These are phyloP conservation scores for Tyria jacobaeae DNA, from an alignment of 2,888 invertebrate genomes.

Conservation along the genomic window DNA sequence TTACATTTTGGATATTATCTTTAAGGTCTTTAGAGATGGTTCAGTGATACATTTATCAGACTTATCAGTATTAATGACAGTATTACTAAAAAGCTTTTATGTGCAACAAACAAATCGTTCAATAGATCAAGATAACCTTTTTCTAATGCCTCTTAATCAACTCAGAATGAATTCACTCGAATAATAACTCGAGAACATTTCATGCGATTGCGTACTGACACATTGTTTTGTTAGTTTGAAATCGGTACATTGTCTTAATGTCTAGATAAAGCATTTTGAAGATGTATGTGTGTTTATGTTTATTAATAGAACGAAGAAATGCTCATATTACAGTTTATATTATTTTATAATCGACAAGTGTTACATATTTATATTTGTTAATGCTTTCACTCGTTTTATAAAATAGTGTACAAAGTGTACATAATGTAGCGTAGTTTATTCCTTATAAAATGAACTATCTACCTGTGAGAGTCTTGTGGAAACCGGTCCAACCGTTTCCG, in stretches of 20 bases:
- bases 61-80: slow-evolving; percentile 27
- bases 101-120: slow-evolving; percentile 38
- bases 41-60: slow-evolving; percentile 13
- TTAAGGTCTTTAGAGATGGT: slow-evolving; percentile 13
- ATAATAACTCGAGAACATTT: slow-evolving; percentile 47
- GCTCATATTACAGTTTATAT: no score
- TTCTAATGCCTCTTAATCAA: slow-evolving; percentile 59
- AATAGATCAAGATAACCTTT: slow-evolving; percentile 64
- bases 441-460: no score
- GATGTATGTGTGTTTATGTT: neutral
- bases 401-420: no score
- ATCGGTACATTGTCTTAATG: slow-evolving; percentile 8
- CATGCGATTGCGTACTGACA: slow-evolving; percentile 54
- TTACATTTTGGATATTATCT: slow-evolving; percentile 7
- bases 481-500: no score
- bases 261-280: slow-evolving; percentile 2
- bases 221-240: slow-evolving; percentile 13
- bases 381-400: no score
- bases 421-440: no score
- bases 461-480: no score
- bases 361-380: no score
- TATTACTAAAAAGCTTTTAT: slow-evolving; percentile 34
- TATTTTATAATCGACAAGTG: no score
- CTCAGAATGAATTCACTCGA: slow-evolving; percentile 57
- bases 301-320: neutral